These are phyloP conservation scores for Climacteris rufus DNA, from an alignment of 2,113 vertebrate genomes.

Conservation along the genomic window DNA sequence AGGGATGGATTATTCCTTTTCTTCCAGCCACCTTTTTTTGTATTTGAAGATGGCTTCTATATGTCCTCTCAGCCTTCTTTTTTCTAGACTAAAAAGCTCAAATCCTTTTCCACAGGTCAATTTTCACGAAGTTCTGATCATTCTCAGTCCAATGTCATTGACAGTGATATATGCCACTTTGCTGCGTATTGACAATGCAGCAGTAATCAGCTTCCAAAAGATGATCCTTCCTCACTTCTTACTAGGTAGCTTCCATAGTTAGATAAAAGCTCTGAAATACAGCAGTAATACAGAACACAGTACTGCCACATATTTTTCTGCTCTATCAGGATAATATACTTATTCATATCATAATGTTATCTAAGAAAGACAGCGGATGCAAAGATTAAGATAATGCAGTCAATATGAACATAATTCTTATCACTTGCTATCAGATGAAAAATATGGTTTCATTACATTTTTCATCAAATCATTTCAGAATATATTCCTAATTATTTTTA, in stretches of 20 bases:
- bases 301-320: background rate
- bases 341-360: background rate
- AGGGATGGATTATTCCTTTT: background rate
- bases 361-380: background rate
- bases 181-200: background rate
- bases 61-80: background rate
- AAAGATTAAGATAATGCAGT: background rate
- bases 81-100: background rate
- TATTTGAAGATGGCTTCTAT: background rate
- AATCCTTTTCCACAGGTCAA: background rate
- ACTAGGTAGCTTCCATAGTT: background rate
- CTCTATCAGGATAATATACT: background rate
- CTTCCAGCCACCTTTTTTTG: background rate
- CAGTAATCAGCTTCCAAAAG: conserved; percentile 22
- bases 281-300: background rate
- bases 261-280: background rate
- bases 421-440: background rate
- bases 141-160: background rate
- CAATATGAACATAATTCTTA: background rate
- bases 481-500: background rate
- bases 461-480: background rate
- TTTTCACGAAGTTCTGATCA: background rate
- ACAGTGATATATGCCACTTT: background rate
- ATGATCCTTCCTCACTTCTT: background rate
- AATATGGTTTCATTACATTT: background rate